These are phyloP conservation scores for Lepidochrysops patricia DNA, from an alignment of 2,888 invertebrate species.

Conservation along the genomic window DNA sequence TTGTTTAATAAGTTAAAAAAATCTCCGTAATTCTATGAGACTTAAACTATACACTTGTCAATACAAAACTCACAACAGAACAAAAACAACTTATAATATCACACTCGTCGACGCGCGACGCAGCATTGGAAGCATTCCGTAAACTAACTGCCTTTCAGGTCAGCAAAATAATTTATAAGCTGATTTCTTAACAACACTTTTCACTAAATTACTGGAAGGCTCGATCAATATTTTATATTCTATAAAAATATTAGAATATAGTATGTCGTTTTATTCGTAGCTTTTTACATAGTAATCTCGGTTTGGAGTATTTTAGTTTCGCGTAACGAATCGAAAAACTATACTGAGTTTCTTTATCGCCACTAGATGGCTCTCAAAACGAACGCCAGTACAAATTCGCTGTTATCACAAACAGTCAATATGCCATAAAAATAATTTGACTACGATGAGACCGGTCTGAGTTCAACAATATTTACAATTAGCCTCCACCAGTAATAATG, in stretches of 20 bases:
- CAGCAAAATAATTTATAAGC: constrained; percentile 62
- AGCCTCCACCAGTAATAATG: constrained; percentile 24
- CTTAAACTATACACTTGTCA: constrained; percentile 56
- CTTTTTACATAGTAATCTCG: constrained; percentile 53
- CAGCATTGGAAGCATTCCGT: constrained; percentile 60
- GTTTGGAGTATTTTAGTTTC: constrained; percentile 57
- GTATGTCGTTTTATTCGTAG: constrained; percentile 48
- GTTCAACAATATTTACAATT: constrained; percentile 46
- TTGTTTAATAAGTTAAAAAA: constrained; percentile 65
- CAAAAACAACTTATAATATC: constrained; percentile 71
- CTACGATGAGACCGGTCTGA: constrained; percentile 37
- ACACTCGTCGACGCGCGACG: constrained; percentile 64
- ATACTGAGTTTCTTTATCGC: constrained; percentile 14
- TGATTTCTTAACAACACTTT: constrained; percentile 46
- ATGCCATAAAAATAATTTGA: constrained; percentile 35
- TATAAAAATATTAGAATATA: constrained; percentile 74
- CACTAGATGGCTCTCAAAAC: constrained; percentile 17
- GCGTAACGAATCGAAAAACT: not conserved
- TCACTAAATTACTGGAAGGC: constrained; percentile 74
- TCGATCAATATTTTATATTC: constrained; percentile 70
- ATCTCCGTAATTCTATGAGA: constrained; percentile 47
- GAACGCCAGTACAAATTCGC: constrained; percentile 39
- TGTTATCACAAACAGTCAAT: constrained; percentile 35
- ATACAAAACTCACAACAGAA: constrained; percentile 72
- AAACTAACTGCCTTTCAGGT: constrained; percentile 37